phyloP scores from a whole-genome alignment of 2,888 invertebrate species.

The Dorcus parallelipipedus region DNA sequence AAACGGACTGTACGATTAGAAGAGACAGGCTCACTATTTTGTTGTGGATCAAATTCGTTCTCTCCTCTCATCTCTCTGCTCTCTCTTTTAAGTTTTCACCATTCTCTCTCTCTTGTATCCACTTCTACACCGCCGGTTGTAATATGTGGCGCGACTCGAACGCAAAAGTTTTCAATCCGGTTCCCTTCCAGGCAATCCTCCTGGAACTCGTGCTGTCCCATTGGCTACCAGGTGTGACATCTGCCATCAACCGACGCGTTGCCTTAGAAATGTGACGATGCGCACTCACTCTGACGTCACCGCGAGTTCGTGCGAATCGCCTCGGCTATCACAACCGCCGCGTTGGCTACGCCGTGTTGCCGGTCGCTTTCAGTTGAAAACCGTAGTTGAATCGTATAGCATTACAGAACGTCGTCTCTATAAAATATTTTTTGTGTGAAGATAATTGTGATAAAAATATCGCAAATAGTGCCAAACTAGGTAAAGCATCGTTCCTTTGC shows the following conservation, averaged over 20 bases:
- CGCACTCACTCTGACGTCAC: constrained; percentile 40
- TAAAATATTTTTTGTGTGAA: constrained; percentile 44
- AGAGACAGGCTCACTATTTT: constrained; percentile 52
- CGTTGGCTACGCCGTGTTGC: constrained; percentile 26
- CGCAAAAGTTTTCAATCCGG: constrained; percentile 39
- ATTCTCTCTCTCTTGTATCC: constrained; percentile 50
- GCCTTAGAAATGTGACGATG: constrained; percentile 17
- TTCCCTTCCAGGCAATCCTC: constrained; percentile 34
- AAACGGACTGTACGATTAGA: constrained; percentile 51
- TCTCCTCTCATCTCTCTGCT: constrained; percentile 51
- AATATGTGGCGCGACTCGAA: constrained; percentile 34
- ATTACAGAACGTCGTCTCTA: constrained; percentile 43
- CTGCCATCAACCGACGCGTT: constrained; percentile 21
- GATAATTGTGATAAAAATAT: constrained; percentile 49
- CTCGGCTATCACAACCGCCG: constrained; percentile 8
- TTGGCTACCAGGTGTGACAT: constrained; percentile 32
- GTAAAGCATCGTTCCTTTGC: constrained; percentile 34
- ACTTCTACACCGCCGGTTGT: constrained; percentile 43
- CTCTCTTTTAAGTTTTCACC: constrained; percentile 51
- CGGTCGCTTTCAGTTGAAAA: constrained; percentile 46
- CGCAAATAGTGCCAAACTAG: constrained; percentile 51
- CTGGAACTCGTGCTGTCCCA: constrained; percentile 37
- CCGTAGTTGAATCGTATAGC: constrained; percentile 43
- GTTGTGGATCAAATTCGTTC: constrained; percentile 54
- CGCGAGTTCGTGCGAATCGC: constrained; percentile 25